Base-by-base conservation (phyloP, 2,888 invertebrate species). In the Pomacea canaliculata region DNA sequence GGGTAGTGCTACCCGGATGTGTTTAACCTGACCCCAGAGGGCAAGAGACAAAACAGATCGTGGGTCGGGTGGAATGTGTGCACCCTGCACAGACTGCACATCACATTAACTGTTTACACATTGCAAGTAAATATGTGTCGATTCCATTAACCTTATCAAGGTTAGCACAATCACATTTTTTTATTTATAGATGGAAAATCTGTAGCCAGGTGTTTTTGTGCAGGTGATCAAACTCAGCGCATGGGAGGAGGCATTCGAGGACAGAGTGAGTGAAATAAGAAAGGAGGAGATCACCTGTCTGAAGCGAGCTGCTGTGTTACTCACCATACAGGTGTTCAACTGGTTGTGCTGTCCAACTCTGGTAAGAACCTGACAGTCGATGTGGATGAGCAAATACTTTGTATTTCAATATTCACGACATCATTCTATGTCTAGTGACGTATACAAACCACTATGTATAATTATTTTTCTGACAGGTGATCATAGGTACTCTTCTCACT, bases 301-400 rank as follows among this genome's bases (percentile, higher is more conserved):
- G 81, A 96, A 95, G 90, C 94, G 95, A 83, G 94, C 96, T 0
- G 97, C 97, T 0, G 96, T 97, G 91, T 81, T 88, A 16, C 83
- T 84, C 70, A 86, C 89, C 10, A 95, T 95, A 51, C 95, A 96
- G 23, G 95, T 96, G 71, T 96, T 97, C 90, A 94, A 96, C 84
- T 98, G 97, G 96, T 95, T 95, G 4, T 96, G 96, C 89, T 96
- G 97, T 0, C 97, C 97, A 12, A 97, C 97, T 92, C 92, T 98
- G 94, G 97, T 97, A 74, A 12, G 63, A 23, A 19, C 18, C 51
- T 51, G 51, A 13, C 51, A 82, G 85, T 81, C 13, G 3, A 59
- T 16, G 23, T n/a, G 27, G 18, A 12, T 23, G 27, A 62, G 2
- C 18, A 62, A 18, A 62, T 62, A 62, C 7, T 67, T 37, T 37